These are phyloP conservation scores for Melitaea cinxia DNA, from an alignment of 1,140 invertebrate genomes.

Conservation along the genomic window DNA sequence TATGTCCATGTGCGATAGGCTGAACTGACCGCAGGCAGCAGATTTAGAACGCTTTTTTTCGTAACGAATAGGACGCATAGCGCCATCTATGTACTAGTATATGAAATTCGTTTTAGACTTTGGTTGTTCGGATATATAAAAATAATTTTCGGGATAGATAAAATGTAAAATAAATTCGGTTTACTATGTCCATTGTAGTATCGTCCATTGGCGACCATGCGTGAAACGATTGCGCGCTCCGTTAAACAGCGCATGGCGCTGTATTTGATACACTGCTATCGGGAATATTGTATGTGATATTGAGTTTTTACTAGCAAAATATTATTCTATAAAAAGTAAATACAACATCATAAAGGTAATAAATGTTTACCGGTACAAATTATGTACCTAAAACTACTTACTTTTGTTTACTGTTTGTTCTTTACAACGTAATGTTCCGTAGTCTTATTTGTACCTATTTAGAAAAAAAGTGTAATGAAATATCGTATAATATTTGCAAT, in stretches of 20 bases:
- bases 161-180: conserved; percentile 32
- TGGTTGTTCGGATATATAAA: not conserved
- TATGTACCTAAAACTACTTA: too few relatives aligned
- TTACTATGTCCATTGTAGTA: conserved; percentile 32
- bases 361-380: too few relatives aligned
- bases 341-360: too few relatives aligned
- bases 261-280: conserved; percentile 54
- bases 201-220: conserved; percentile 51
- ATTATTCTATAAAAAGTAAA: conserved; percentile 4
- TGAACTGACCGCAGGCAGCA: too few relatives aligned
- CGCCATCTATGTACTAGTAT: conserved; percentile 48
- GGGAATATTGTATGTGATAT: conserved; percentile 47
- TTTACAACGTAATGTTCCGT: too few relatives aligned
- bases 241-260: conserved; percentile 62
- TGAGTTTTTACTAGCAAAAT: conserved; percentile 12
- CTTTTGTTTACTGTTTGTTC: too few relatives aligned
- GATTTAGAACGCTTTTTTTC: not conserved
- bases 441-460: too few relatives aligned
- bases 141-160: conserved; percentile 16
- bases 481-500: too few relatives aligned
- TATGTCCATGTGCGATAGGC: too few relatives aligned
- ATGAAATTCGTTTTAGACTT: not conserved
- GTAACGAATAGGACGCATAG: conserved; percentile 28
- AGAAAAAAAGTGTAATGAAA: too few relatives aligned
- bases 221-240: conserved; percentile 57